phyloP scores from a whole-genome alignment of 2,797 vertebrate species.

The Ceryle rudis region DNA sequence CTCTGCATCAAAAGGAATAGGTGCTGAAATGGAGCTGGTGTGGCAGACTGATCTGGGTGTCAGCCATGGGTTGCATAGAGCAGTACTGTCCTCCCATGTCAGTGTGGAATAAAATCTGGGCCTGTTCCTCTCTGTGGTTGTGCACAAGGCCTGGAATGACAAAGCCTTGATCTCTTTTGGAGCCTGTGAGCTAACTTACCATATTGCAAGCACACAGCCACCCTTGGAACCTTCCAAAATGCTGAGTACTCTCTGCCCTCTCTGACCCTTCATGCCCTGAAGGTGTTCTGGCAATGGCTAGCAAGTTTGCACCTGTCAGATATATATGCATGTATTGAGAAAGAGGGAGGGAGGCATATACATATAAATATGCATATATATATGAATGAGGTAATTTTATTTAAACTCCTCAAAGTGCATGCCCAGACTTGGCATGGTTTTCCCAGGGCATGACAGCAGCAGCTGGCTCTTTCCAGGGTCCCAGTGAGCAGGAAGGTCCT shows the following conservation, averaged over 20 bases:
- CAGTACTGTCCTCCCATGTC: background rate
- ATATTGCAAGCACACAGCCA: background rate
- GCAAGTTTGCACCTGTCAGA: background rate
- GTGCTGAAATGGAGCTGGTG: background rate
- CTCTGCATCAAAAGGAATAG: background rate
- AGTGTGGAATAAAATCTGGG: background rate
- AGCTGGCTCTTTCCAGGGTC: background rate
- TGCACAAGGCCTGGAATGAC: background rate
- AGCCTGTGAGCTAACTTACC: background rate
- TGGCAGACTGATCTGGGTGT: background rate
- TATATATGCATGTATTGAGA: fast-evolving
- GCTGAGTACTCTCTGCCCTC: background rate
- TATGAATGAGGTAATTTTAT: background rate
- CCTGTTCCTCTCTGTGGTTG: fast-evolving
- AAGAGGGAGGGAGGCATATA: background rate
- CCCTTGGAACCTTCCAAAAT: background rate
- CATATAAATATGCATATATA: background rate
- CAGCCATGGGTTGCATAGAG: background rate
- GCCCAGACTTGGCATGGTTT: background rate
- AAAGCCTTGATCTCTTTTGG: background rate
- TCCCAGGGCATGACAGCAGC: background rate
- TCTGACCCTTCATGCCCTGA: background rate
- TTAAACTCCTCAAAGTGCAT: background rate
- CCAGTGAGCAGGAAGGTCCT: background rate
- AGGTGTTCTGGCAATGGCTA: background rate